Evolutionary conservation across 2,113 vertebrate species (phyloP).

Genomic region (Erpornis zantholeuca): DNA sequence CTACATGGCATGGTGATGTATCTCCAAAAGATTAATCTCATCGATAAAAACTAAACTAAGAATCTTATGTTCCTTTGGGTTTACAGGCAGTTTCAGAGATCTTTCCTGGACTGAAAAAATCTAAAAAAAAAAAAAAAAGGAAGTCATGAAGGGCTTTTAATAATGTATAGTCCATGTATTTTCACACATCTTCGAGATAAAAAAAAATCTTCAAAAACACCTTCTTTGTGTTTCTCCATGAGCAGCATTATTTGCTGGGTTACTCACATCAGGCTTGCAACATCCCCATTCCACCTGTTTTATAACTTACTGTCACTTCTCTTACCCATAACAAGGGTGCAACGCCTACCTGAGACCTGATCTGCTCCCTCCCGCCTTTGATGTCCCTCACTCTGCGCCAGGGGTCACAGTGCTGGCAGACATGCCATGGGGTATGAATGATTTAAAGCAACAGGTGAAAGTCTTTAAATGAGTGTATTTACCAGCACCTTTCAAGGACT

Average conservation of each 20-base stretch:
- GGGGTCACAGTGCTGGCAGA: constrained; percentile 58
- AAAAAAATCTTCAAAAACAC: neutral
- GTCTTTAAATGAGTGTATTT: constrained; percentile 60
- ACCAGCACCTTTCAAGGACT: constrained; percentile 51
- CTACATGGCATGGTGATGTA: neutral
- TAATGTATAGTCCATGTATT: neutral
- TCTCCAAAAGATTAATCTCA: neutral
- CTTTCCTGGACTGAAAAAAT: neutral
- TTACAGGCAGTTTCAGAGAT: neutral
- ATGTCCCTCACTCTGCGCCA: constrained; percentile 58
- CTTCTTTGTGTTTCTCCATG: neutral
- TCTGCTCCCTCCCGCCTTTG: constrained; percentile 73
- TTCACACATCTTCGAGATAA: rapidly evolving
- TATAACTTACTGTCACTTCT: constrained; percentile 65
- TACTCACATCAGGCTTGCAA: neutral
- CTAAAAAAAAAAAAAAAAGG: neutral
- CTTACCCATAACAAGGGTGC: constrained; percentile 64
- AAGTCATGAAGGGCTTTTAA: neutral
- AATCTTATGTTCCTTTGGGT: neutral
- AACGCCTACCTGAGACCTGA: constrained; percentile 60
- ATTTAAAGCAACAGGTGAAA: constrained; percentile 77
- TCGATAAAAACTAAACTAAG: neutral
- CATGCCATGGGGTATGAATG: constrained; percentile 27
- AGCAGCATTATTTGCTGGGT: neutral
- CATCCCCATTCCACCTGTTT: constrained; percentile 67